phyloP scores from a whole-genome alignment of 2,888 invertebrate species.

The Sarcophaga carnaria region DNA sequence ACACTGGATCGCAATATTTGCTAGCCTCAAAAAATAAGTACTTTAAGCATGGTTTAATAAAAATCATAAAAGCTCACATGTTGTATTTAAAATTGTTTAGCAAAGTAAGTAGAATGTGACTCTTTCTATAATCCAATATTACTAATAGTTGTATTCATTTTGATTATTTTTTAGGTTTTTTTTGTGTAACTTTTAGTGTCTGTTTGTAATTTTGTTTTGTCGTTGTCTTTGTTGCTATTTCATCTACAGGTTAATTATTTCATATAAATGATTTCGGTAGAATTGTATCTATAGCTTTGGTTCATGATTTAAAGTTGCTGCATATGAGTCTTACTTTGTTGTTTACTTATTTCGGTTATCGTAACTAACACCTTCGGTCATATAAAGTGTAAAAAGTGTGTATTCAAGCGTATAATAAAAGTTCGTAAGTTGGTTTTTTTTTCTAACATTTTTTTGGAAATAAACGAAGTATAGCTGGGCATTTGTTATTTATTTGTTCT shows the following conservation, averaged over 20 bases:
- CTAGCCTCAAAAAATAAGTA: too few species aligned
- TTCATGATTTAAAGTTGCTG: conserved; percentile 36
- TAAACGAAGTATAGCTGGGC: too few species aligned
- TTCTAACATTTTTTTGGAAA: background rate
- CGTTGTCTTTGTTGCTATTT: conserved; percentile 22
- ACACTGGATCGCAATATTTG: too few species aligned
- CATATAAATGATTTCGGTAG: conserved; percentile 9
- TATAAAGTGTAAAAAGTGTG: background rate
- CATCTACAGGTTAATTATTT: conserved; percentile 29
- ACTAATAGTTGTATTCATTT: background rate
- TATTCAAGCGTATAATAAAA: background rate
- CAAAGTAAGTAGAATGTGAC: conserved; percentile 12
- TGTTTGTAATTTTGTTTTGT: conserved; percentile 10
- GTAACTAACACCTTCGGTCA: background rate
- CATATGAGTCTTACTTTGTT: conserved; percentile 38
- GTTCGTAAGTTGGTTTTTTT: background rate
- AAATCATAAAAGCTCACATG: background rate
- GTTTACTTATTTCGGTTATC: conserved; percentile 33
- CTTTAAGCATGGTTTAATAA: too few species aligned
- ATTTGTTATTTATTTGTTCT: too few species aligned
- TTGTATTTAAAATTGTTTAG: background rate
- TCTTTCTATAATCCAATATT: conserved; percentile 35
- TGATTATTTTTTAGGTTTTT: conserved; percentile 18
- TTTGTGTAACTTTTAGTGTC: conserved; percentile 21
- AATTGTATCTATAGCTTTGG: conserved; percentile 30